Percentiles rank a stretch among this genome's conserved stretches.
Evolutionary conservation across 2,888 invertebrate genomes (phyloP).

Genomic region (Lucinisca nassula): DNA sequence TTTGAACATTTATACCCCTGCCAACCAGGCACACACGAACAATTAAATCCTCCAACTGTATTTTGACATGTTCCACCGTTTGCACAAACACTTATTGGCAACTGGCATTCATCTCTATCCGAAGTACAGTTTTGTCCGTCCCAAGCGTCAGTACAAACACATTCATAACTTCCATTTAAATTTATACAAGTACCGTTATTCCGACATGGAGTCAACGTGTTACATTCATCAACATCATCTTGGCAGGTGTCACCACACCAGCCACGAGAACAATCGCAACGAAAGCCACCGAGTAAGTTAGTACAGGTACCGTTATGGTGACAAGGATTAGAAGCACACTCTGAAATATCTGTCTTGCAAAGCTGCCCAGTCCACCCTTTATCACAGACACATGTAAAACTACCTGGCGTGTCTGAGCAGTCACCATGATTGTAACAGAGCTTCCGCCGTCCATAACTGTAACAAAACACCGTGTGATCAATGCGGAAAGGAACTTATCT

Average conservation of each 20-base stretch:
- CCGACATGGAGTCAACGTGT: constrained; percentile 10
- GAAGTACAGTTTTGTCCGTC: not conserved
- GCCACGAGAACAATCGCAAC: constrained; percentile 37
- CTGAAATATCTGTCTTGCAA: constrained; percentile 50
- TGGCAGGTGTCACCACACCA: constrained; percentile 60
- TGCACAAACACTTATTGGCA: not conserved
- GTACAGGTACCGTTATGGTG: not conserved
- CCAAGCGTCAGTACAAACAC: constrained; percentile 6
- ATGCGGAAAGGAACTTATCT: too few relatives aligned
- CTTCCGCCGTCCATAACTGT: not conserved
- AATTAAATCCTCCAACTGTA: constrained; percentile 41
- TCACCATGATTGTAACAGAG: not conserved
- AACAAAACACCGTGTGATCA: not conserved
- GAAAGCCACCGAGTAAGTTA: constrained; percentile 8
- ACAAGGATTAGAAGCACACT: constrained; percentile 50
- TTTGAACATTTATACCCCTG: constrained; percentile 44
- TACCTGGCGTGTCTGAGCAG: constrained; percentile 31
- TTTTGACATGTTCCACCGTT: constrained; percentile 38
- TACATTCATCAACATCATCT: constrained; percentile 50
- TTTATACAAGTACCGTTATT: constrained; percentile 38
- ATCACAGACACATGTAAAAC: constrained; percentile 48
- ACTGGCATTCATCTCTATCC: constrained; percentile 20
- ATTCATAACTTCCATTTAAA: constrained; percentile 11
- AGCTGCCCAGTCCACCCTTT: constrained; percentile 41
- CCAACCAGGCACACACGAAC: constrained; percentile 45